Evolutionary conservation across 2,888 invertebrate genomes (phyloP), one percentile per base, ranked within the genome.

Genomic region (Argynnis bischoffii): DNA sequence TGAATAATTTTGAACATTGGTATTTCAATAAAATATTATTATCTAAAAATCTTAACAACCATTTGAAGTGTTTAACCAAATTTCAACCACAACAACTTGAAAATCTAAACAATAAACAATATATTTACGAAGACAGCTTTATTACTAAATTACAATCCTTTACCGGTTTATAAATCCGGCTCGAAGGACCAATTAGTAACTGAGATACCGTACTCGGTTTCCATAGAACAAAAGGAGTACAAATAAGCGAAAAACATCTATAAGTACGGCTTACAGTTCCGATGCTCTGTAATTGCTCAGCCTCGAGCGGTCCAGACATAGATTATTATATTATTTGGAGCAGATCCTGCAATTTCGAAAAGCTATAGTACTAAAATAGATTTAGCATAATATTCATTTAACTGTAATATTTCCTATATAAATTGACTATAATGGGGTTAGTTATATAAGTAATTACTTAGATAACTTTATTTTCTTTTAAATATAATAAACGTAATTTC

Each of bases 231-330:
- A 86, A 81, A 79, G 80, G 82, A 78, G 77, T 75, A 74, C 79
- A 86, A 85, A 88, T 86, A 86, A 86, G 79, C 79, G 87, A 89
- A 89, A 87, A 88, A 88, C 87, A 84, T 86, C 84, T 84, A 84
- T 77, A 77, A 77, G 74, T 84, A 82, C 83, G 85, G 89, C 87
- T 88, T 86, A 85, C 84, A 81, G 82, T 87, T 87, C 81, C 84
- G 81, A 78, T 75, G 74, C 72, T 76, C 80, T 84, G 86, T 89
- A 89, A 89, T 89, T 89, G 89, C 87, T 81, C 81, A 72, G 88
- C 89, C 86, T 78, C 76, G 72, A 83, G 89, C 83, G 75, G 70
- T 78, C 70, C 73, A 69, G 74, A 46, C 79, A 76, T 64, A 80
- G 83, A 66, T 46, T 6, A 50, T 46, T 18, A 13, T 63, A 51